A percentile compares a stretch with the other conserved stretches of the same genome.
Evolutionary conservation across 1,140 invertebrate species (phyloP).

Genomic region (Neodiprion fabricii): DNA sequence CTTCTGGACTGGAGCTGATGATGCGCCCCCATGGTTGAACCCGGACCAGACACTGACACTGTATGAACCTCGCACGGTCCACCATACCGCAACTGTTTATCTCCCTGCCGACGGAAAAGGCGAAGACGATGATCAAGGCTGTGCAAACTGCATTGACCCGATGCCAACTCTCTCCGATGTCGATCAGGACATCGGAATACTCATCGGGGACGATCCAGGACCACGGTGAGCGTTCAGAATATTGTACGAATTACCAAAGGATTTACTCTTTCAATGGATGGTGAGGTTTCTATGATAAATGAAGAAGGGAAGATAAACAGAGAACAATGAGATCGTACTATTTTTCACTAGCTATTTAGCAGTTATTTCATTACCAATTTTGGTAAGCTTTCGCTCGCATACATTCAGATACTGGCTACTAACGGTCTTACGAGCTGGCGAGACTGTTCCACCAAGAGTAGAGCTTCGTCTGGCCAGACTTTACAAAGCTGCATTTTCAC

Average conservation of each 20-base stretch:
- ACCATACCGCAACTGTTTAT: conserved; percentile 55
- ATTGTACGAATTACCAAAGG: background rate
- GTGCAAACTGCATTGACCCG: conserved; percentile 51
- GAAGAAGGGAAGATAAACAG: too few species aligned
- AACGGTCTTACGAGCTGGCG: conserved; percentile 70
- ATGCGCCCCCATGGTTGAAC: conserved; percentile 66
- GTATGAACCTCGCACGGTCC: conserved; percentile 52
- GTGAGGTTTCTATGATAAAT: too few species aligned
- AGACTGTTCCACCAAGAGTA: conserved; percentile 50
- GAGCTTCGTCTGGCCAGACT: conserved; percentile 59
- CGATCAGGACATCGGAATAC: conserved; percentile 53
- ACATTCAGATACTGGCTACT: conserved; percentile 75
- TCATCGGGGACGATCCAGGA: conserved; percentile 56
- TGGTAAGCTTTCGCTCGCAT: background rate
- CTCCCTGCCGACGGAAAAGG: conserved; percentile 33
- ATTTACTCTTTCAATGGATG: background rate
- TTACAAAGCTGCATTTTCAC: conserved; percentile 61
- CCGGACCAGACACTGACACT: conserved; percentile 51
- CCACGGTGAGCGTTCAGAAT: conserved; percentile 44
- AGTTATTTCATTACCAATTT: background rate
- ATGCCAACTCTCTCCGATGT: conserved; percentile 47
- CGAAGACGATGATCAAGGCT: conserved; percentile 36
- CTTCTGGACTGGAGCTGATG: conserved; percentile 85
- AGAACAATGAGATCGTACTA: too few species aligned
- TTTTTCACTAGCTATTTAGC: background rate